Percentiles rank a stretch among this genome's conserved stretches.
phyloP scores from a whole-genome alignment of 1,140 invertebrate species.

The Steinernema khuongi region DNA sequence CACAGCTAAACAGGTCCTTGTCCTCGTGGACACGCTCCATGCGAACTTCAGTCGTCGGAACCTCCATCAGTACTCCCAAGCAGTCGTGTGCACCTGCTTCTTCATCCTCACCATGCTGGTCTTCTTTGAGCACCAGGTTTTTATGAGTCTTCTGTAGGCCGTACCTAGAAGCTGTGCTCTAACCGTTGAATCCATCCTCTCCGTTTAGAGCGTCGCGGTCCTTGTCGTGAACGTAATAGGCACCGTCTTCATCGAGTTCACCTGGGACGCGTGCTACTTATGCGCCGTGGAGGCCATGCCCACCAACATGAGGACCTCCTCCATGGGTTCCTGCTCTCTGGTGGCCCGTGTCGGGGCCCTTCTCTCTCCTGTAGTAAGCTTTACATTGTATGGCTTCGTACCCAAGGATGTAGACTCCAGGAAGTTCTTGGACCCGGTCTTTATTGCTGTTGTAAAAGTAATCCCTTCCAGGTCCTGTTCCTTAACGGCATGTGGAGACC shows the following conservation, averaged over 20 bases:
- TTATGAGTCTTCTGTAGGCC: too few relatives aligned
- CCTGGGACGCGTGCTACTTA: constrained; percentile 56
- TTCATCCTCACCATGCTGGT: constrained; percentile 44
- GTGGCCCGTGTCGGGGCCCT: constrained; percentile 53
- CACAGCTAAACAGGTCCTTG: background rate
- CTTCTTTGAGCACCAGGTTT: constrained; percentile 34
- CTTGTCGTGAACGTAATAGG: constrained; percentile 49
- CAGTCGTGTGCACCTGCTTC: constrained; percentile 50
- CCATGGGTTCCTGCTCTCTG: constrained; percentile 52
- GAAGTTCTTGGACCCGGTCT: background rate
- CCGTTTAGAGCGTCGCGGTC: constrained; percentile 44
- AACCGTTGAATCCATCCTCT: too few relatives aligned
- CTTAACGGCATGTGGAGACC: constrained; percentile 49
- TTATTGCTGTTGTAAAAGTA: background rate
- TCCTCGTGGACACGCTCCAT: constrained; percentile 36
- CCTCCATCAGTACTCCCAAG: constrained; percentile 46
- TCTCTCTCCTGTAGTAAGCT: constrained; percentile 44
- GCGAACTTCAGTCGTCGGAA: constrained; percentile 44
- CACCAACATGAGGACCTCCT: constrained; percentile 42
- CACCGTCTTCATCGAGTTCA: constrained; percentile 54
- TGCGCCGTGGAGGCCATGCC: constrained; percentile 52
- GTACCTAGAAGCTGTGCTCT: too few relatives aligned
- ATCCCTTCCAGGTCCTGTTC: constrained; percentile 47
- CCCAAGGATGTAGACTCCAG: too few relatives aligned
- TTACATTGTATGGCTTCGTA: background rate